These are phyloP conservation scores for Folsomia candida DNA, from an alignment of 2,888 invertebrate species.

Conservation along the genomic window DNA sequence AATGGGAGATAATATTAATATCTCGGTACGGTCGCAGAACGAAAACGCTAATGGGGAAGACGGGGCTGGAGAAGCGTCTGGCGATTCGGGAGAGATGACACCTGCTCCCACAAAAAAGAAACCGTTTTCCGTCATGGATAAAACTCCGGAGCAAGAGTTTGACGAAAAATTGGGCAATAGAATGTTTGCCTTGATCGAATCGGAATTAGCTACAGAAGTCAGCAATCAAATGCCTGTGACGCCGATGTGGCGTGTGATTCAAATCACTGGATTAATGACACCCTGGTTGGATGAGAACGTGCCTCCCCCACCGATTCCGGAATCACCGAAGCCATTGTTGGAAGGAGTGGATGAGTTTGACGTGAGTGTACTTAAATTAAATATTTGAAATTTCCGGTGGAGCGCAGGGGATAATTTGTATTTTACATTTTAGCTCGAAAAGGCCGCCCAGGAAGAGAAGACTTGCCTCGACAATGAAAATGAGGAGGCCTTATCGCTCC, in stretches of 20 bases:
- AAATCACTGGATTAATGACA: conserved; percentile 61
- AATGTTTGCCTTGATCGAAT: conserved; percentile 25
- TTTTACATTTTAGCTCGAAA: too few species aligned
- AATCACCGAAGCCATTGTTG: conserved; percentile 22
- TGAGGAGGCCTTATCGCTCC: conserved; percentile 35
- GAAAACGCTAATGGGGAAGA: not conserved
- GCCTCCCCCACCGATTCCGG: conserved; percentile 49
- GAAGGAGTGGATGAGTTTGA: conserved; percentile 27
- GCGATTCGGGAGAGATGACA: conserved; percentile 47
- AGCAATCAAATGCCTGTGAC: conserved; percentile 52
- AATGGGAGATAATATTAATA: not conserved
- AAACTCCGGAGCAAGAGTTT: conserved; percentile 5
- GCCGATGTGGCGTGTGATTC: conserved; percentile 68
- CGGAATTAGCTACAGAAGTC: conserved; percentile 28
- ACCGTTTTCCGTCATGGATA: conserved; percentile 54
- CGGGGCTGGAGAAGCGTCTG: conserved; percentile 50
- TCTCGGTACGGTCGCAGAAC: not conserved
- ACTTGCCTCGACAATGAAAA: conserved; percentile 25
- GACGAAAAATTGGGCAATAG: conserved; percentile 19
- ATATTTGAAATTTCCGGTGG: not conserved
- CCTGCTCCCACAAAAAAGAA: not conserved
- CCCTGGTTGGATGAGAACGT: conserved; percentile 45
- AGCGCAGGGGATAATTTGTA: too few species aligned
- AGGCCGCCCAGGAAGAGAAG: not conserved
- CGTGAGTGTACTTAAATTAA: conserved; percentile 8